Evolutionary conservation across 1,140 invertebrate genomes (phyloP).

Genomic region (Camponotus vicinus): DNA sequence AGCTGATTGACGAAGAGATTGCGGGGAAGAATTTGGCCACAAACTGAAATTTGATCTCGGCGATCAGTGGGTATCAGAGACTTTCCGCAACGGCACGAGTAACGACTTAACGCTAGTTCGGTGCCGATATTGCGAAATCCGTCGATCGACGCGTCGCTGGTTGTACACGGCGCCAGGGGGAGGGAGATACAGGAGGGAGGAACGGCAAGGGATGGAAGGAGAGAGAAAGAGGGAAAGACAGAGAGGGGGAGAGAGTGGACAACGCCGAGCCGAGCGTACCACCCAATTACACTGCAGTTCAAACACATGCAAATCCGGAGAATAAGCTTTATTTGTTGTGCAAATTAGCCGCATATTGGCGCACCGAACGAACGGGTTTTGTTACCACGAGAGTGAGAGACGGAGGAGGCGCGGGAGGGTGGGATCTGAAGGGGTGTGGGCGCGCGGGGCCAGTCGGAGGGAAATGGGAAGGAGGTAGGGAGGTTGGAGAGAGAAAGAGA

Average conservation of each 20-base stretch:
- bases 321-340: slow-evolving; percentile 87
- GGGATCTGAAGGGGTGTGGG: slow-evolving; percentile 38
- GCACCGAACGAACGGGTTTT: slow-evolving; percentile 82
- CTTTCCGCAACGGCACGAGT: slow-evolving; percentile 52
- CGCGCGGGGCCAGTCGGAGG: slow-evolving; percentile 18
- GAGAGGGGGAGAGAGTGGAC: slow-evolving; percentile 71
- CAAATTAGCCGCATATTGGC: slow-evolving; percentile 86
- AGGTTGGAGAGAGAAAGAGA: not conserved
- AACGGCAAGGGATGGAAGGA: slow-evolving; percentile 43
- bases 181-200: slow-evolving; percentile 3
- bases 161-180: slow-evolving; percentile 50
- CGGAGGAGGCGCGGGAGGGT: slow-evolving; percentile 57
- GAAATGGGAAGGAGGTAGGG: slow-evolving; percentile 5
- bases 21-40: not conserved
- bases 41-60: slow-evolving; percentile 43
- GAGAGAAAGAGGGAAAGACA: slow-evolving; percentile 50
- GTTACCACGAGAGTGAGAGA: slow-evolving; percentile 77
- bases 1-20: not conserved
- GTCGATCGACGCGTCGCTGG: slow-evolving; percentile 53
- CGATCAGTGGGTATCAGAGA: slow-evolving; percentile 48
- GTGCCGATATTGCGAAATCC: slow-evolving; percentile 55
- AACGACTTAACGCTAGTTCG: slow-evolving; percentile 61
- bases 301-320: slow-evolving; percentile 87
- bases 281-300: slow-evolving; percentile 86
- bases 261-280: slow-evolving; percentile 78